Base-by-base conservation (phyloP, 2,113 vertebrate genomes). In the Phoxinus phoxinus region DNA sequence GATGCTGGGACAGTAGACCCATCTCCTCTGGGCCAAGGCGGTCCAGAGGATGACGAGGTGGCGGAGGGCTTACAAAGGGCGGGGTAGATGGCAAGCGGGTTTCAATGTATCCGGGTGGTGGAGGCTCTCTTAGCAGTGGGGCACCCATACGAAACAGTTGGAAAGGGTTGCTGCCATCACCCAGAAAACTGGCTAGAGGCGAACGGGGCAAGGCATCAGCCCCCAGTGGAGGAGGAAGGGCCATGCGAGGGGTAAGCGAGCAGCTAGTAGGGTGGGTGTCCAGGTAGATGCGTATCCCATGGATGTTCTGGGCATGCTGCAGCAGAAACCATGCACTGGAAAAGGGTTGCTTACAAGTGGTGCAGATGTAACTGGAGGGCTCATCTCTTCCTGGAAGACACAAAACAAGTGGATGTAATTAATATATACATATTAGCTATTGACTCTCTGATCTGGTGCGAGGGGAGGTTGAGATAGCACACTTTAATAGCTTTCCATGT, bases 301-400 rank as follows among this genome's bases (percentile, higher is more conserved):
- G 98, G 75, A 94, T 99, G 95, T 99, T 96, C 94, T 99, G 98
- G 89, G 97, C 98, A 87, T 99, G 98, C 93, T 99, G 98, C 90
- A 99, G 97, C 95, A 99, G 96, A 94, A 99, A 99, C 98, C 98
- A 99, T 93, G 98, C 98, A 88, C 97, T 99, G 96, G 92, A 96
- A 94, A 99, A 99, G 90, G 96, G 97, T 95, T 99, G 98, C 95
- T 99, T 99, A 94, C 98, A 99, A 90, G 97, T 97, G 90, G 98
- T 99, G 96, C 98, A 99, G 96, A 98, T 99, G 95, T 99, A 99
- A 96, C 97, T 99, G 94, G 97, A 98, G 90, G 98, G 98, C 94
- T 99, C 98, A 92, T 99, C 96, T 96, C 99, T 99, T 94, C 97
- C 98, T 99, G 93, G 81, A 89, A 94, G 89, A 90, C 90, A 89